Base-by-base conservation (phyloP, 2,797 vertebrate species). In the Xyrichtys novacula region DNA sequence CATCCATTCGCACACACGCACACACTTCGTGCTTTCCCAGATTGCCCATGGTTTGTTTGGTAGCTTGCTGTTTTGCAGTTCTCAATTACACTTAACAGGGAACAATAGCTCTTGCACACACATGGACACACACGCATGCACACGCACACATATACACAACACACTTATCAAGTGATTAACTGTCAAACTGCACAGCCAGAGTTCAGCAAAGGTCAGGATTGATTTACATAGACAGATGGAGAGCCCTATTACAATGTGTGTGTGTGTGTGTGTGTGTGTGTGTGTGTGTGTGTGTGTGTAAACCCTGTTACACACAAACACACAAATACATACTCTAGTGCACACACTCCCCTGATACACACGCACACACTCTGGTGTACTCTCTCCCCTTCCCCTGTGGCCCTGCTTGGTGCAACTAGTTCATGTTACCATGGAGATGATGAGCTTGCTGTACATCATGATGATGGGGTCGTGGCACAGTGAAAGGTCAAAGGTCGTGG, bases 171-270 rank as follows among this genome's bases (percentile, higher is more conserved):
- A 90, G 85, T 87, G 86, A 90, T 90, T 89, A 90, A 90, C 86
- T 91, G 87, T 90, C 89, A 89, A 89, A 90, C 84, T 80, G 85
- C 83, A 81, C 88, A 76, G 80, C 89, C 78, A 85, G 85, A 85
- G 91, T 88, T 92, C 89, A 88, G 20, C 67, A 83, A 85, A 86
- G 91, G 90, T 91, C 85, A 85, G 63, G 63, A 87, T 88, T 84
- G 87, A 91, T 92, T 90, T 90, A 88, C 89, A 90, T 90, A 86
- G 87, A 86, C 90, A 91, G 91, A 92, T 90, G 91, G 85, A 91
- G 88, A 78, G 76, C 50, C 75, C 76, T 83, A 84, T 82, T 88
- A 34, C n/a, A n/a, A 32, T 65, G 59, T 31, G 38, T 49, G 34
- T 31, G 20, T 31, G 38, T 15, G 40, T 38, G 2, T 44, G 58